These are phyloP conservation scores for Muscina levida DNA, from an alignment of 2,888 invertebrate species.

Conservation along the genomic window DNA sequence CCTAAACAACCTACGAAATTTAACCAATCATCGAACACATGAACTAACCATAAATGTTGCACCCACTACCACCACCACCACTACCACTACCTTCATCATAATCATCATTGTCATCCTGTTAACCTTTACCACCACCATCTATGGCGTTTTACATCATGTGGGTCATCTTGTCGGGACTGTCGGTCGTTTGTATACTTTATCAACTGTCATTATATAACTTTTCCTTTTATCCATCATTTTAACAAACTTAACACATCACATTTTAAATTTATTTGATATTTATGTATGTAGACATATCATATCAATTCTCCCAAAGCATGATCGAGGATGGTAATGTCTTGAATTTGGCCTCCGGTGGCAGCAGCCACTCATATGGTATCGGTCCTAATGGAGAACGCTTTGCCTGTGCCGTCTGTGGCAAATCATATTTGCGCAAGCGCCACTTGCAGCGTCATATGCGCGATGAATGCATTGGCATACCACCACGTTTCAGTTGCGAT, in stretches of 20 bases:
- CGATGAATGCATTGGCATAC: conserved; percentile 81
- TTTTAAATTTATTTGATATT: neutral
- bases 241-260: neutral
- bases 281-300: conserved; percentile 36
- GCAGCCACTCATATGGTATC: conserved; percentile 39
- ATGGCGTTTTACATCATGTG: too few relatives aligned
- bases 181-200: too few relatives aligned
- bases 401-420: conserved; percentile 82
- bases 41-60: conserved; percentile 1
- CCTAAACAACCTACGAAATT: conserved; percentile 9
- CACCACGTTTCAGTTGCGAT: conserved; percentile 81
- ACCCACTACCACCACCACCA: conserved; percentile 6
- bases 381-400: conserved; percentile 77
- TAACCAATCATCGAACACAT: conserved; percentile 9
- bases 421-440: conserved; percentile 83
- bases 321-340: conserved; percentile 33
- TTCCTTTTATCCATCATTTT: neutral
- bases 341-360: conserved; percentile 41
- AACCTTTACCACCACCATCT: too few relatives aligned
- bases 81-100: conserved; percentile 49
- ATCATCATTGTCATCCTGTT: neutral
- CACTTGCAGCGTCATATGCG: conserved; percentile 83
- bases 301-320: conserved; percentile 37
- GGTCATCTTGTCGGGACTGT: too few relatives aligned
- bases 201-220: too few relatives aligned